Base-by-base conservation (phyloP, 2,797 vertebrate species). In the Novumbra hubbsi region DNA sequence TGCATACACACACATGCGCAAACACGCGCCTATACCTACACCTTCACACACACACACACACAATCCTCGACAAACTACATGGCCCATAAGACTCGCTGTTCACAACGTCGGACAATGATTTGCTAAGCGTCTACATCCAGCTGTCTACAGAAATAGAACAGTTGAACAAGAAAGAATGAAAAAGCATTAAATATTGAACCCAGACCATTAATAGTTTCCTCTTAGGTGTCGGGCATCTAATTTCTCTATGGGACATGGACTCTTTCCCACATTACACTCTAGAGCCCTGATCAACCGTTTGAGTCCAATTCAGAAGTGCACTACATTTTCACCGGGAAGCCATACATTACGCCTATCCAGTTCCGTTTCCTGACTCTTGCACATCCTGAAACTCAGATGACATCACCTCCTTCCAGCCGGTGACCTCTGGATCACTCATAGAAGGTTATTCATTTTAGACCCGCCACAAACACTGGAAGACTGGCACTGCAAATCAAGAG, bases 161-260 rank as follows among this genome's bases (percentile, higher is more conserved):
- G 73, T 71, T 72, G 17, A 38, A 12, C 67, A 78, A 82, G 81
- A 88, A 87, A 86, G 81, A 83, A 80, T 70, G 77, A 34, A 55
- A 70, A 70, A n/a, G 15, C 86, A 88, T 92, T 87, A 92, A 91
- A 92, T 90, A 92, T 92, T 90, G 80, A 85, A 87, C 80, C 80
- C 34, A 38, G 77, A 78, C 88, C 84, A 91, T 92, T 91, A 90
- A 81, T 82, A 85, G 77, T 88, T 90, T 90, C 86, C 88, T 87
- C 84, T 83, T 80, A 82, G 87, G 76, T 49, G 76, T 76, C 80
- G 83, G 86, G 86, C 78, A 52, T 79, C 76, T 82, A 83, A 90
- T 90, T 90, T 90, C 84, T 92, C 86, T 85, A 72, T 21, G 41
- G 74, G 81, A 86, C 80, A 72, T 78, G 82, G 11, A 11, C 41